A percentile compares a stretch with the other conserved stretches of the same genome.
Evolutionary conservation across 2,888 invertebrate genomes (phyloP).

Genomic region (Caradrina kadenii): DNA sequence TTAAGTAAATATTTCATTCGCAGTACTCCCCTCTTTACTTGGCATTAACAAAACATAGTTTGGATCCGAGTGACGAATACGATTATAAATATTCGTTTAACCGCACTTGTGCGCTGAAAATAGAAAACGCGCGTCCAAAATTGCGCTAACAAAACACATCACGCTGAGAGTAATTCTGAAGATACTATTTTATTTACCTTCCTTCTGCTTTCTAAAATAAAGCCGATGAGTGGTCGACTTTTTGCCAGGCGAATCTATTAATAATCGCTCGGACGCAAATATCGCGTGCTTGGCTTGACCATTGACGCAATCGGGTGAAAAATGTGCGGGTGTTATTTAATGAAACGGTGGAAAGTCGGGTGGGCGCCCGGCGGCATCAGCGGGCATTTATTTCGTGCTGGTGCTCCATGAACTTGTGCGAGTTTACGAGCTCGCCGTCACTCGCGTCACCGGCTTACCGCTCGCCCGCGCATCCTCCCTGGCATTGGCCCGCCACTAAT

Average conservation of each 20-base stretch:
- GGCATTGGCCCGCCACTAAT: conserved; percentile 62
- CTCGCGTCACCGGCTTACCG: conserved; percentile 51
- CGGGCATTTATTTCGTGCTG: conserved; percentile 63
- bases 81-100: conserved; percentile 85
- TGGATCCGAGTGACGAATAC: conserved; percentile 82
- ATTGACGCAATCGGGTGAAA: conserved; percentile 89
- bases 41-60: conserved; percentile 84
- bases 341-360: conserved; percentile 82
- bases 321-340: conserved; percentile 87
- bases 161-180: conserved; percentile 77
- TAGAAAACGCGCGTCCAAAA: conserved; percentile 76
- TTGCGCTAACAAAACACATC: conserved; percentile 80
- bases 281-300: conserved; percentile 85
- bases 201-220: conserved; percentile 86
- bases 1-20: conserved; percentile 84
- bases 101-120: conserved; percentile 76
- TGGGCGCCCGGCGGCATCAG: conserved; percentile 70
- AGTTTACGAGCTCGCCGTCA: conserved; percentile 65
- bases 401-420: conserved; percentile 83
- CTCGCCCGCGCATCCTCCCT: conserved; percentile 50
- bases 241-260: conserved; percentile 86
- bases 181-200: conserved; percentile 87
- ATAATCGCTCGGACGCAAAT: conserved; percentile 87
- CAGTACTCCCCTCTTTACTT: conserved; percentile 81
- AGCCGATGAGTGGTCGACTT: conserved; percentile 85